These are phyloP conservation scores for Glyphotaelius pellucidus DNA, from an alignment of 2,888 invertebrate genomes.

Conservation along the genomic window DNA sequence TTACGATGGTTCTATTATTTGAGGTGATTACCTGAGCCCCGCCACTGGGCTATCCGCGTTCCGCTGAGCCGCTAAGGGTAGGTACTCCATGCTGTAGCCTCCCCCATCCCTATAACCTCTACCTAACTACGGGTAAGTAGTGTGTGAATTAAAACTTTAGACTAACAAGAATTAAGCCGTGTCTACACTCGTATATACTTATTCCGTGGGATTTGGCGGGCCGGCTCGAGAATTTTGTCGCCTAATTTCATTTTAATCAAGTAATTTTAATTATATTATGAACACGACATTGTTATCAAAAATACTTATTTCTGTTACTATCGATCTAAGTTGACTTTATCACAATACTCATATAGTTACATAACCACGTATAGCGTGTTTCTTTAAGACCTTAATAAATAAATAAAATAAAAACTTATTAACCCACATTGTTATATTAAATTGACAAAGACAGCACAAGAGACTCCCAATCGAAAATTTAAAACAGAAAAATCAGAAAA, in stretches of 20 bases:
- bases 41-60: slow-evolving; percentile 39
- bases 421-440: too few species aligned
- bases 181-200: slow-evolving; percentile 69
- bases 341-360: too few species aligned
- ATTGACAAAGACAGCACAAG: too few species aligned
- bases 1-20: neutral
- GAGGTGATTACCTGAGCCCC: neutral
- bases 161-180: slow-evolving; percentile 79
- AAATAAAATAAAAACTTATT: too few species aligned
- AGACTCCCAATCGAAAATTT: too few species aligned
- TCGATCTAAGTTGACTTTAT: too few species aligned
- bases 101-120: slow-evolving; percentile 21
- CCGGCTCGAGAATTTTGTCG: slow-evolving; percentile 8
- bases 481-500: too few species aligned
- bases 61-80: slow-evolving; percentile 66
- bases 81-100: slow-evolving; percentile 54
- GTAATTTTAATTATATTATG: too few species aligned
- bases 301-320: too few species aligned
- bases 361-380: too few species aligned
- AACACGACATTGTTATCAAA: too few species aligned
- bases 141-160: slow-evolving; percentile 81
- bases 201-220: slow-evolving; percentile 26
- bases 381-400: too few species aligned
- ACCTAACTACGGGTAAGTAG: slow-evolving; percentile 73
- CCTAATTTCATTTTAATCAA: neutral